phyloP scores from a whole-genome alignment of 2,797 vertebrate species.

The Microctenopoma steveboyesi region DNA sequence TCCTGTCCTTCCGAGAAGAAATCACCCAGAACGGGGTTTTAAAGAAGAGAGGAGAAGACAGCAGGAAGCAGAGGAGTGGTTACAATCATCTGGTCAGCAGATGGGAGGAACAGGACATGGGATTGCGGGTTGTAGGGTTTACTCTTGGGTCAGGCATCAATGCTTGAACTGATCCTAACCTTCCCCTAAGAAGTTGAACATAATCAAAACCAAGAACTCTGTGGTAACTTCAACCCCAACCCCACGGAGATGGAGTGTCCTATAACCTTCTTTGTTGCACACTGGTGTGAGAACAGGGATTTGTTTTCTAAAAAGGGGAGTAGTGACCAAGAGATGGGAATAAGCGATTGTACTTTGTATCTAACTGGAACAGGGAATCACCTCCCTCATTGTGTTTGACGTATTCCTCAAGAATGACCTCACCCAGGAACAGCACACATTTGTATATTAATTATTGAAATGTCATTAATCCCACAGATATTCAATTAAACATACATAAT shows the following conservation, averaged over 20 bases:
- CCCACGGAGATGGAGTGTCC: neutral
- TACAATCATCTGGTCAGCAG: slow-evolving; percentile 60
- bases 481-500: neutral
- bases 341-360: slow-evolving; percentile 9
- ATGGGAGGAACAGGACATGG: slow-evolving; percentile 40
- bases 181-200: slow-evolving; percentile 5
- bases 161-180: slow-evolving; percentile 18
- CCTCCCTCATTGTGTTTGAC: slow-evolving; percentile 3
- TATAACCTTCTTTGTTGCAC: neutral
- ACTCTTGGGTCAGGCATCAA: slow-evolving; percentile 26
- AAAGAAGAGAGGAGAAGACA: slow-evolving; percentile 49
- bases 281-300: neutral
- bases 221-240: neutral
- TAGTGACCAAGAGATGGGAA: slow-evolving; percentile 9
- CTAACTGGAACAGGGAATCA: neutral
- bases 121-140: slow-evolving; percentile 23
- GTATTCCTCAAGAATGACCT: slow-evolving; percentile 44
- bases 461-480: neutral
- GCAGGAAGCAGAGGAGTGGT: slow-evolving; percentile 47
- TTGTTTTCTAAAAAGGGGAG: neutral
- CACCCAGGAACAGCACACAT: slow-evolving; percentile 37
- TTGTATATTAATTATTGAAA: too few species aligned
- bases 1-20: slow-evolving; percentile 34
- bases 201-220: slow-evolving; percentile 20
- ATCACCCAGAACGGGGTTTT: slow-evolving; percentile 38